Evolutionary conservation across 2,797 vertebrate genomes (phyloP), one percentile per base, ranked within the genome.

Genomic region (Octomys mimax): DNA sequence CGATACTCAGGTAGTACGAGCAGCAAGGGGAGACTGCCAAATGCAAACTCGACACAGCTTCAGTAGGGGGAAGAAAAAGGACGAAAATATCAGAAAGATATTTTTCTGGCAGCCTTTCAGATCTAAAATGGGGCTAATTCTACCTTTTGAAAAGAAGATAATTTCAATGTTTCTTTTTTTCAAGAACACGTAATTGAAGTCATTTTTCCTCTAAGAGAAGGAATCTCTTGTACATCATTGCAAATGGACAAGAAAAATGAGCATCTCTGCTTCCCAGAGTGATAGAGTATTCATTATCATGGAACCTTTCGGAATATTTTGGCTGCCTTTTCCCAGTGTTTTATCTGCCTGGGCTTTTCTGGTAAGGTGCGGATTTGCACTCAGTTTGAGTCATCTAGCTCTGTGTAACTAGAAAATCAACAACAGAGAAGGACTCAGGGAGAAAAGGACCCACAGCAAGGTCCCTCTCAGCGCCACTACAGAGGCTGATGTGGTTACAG

Each of bases 151-250:
- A 98, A 98, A 98, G 98, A 98, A 98, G 98, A 98, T 98, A 98
- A 98, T 98, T 98, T 98, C 96, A 92, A 95, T 85, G 22, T 98
- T 98, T 98, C 98, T 98, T 97, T 98, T 49, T 98, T 97, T 97
- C 93, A 97, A 98, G 98, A 98, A 98, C 98, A 98, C n/a, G 42
- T 98, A 98, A 98, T 99, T 99, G 98, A 98, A 98, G 98, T 98
- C 97, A 98, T 98, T 98, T 98, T 98, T 97, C 97, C 90, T 95
- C 94, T 49, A 84, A 98, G 97, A 97, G 97, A 98, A 98, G 97
- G 49, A 98, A 84, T 95, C 98, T 93, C 97, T 98, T 98, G 92
- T 98, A 97, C 97, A 98, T 84, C 96, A 70, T 97, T 98, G 96
- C 97, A 98, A 98, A 98, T 93, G 98, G 98, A 97, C 98, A 97